Conservation (phyloP, 2,797 vertebrate genomes). For the Channallabes apus region DNA sequence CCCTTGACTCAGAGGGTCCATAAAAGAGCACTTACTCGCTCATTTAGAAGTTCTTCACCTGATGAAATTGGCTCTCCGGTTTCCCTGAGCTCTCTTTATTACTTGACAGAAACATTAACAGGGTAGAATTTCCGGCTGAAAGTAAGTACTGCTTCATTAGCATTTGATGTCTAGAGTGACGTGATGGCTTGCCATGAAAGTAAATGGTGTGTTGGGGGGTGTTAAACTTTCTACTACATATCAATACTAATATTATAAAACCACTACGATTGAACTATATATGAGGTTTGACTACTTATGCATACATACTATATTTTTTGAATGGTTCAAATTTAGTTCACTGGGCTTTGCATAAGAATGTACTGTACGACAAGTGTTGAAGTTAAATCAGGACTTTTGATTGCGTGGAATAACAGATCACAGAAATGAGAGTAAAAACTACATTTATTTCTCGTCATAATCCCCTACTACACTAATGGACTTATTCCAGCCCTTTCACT, state of each 20-base stretch:
- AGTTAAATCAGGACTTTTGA: too few relatives aligned
- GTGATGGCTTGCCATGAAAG: neutral
- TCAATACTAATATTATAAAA: neutral
- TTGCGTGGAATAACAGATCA: too few relatives aligned
- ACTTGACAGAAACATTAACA: constrained; percentile 13
- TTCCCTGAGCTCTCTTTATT: constrained; percentile 11
- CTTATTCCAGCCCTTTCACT: too few relatives aligned
- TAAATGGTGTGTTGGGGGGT: neutral
- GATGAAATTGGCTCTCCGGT: neutral
- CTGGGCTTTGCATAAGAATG: neutral
- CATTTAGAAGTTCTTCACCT: constrained; percentile 33
- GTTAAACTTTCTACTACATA: neutral
- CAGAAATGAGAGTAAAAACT: too few relatives aligned
- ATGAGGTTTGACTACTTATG: neutral
- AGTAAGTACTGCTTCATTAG: neutral
- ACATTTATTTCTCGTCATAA: too few relatives aligned
- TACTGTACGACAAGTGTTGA: too few relatives aligned
- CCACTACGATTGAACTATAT: neutral
- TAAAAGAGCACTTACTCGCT: constrained; percentile 32
- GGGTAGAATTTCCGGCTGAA: neutral
- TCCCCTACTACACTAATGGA: too few relatives aligned
- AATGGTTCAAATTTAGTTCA: neutral
- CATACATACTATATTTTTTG: neutral
- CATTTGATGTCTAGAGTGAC: neutral
- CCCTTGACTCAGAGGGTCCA: constrained; percentile 25